These are phyloP conservation scores for Microplitis manilae DNA, from an alignment of 2,888 invertebrate species.

Conservation along the genomic window DNA sequence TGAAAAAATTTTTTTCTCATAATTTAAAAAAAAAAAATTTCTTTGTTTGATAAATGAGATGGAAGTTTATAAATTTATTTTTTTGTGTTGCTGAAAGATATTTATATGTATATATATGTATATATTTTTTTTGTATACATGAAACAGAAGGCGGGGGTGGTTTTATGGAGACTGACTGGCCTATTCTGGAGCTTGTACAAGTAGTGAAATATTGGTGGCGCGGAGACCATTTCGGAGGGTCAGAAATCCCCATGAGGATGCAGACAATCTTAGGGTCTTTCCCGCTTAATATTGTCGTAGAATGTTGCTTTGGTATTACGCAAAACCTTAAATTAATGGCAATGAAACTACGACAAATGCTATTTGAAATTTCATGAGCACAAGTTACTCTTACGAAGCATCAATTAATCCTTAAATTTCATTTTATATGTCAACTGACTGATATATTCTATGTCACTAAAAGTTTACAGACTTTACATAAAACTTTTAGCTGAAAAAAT, in stretches of 20 bases:
- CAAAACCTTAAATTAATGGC: background rate
- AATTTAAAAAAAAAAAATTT: no score
- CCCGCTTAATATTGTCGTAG: background rate
- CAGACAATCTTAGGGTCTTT: conserved; percentile 5
- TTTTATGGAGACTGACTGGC: conserved; percentile 26
- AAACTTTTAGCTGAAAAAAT: no score
- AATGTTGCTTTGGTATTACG: background rate
- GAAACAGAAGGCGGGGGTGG: conserved; percentile 13
- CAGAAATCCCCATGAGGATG: conserved; percentile 14
- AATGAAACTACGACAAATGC: conserved; percentile 4
- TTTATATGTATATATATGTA: background rate
- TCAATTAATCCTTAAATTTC: no score
- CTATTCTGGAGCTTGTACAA: conserved; percentile 14
- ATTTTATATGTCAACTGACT: no score
- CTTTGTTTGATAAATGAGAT: no score
- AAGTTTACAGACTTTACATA: no score
- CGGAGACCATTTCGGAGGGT: background rate
- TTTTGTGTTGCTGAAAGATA: background rate
- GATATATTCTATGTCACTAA: no score
- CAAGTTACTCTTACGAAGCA: background rate
- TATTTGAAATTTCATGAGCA: background rate
- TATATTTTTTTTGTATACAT: conserved; percentile 3
- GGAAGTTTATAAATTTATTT: background rate
- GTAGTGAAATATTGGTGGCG: background rate
- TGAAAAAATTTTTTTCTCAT: no score